Evolutionary conservation across 2,888 invertebrate species (phyloP), one percentile per base, ranked within the genome.

Genomic region (Sclerodermus sp.): DNA sequence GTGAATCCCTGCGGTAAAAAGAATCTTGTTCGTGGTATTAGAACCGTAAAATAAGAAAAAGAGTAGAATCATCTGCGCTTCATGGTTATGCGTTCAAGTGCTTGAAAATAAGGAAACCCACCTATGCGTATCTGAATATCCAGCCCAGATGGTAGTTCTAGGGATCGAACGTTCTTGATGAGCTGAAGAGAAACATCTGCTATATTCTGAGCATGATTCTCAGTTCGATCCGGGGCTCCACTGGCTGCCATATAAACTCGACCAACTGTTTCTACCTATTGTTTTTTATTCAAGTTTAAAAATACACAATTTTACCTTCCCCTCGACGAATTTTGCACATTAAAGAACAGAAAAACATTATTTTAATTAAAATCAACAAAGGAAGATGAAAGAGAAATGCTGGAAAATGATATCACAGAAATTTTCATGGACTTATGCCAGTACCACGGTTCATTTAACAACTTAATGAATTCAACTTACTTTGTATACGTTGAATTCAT

Each of bases 201-300:
- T 12, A 91, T 87, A 56, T 89, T 85, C 52, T 85, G 83, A 0
- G 92, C 90, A 76, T 95, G 93, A 13, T 84, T 78, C 1, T 85
- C 83, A 37, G 86, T 84, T 38, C 85, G 80, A 70, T 93, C 91
- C 0, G 94, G 94, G 1, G 90, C 90, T 0, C 95, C 95, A 40
- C 93, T 91, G 4, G 93, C 94, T 31, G 91, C 87, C 94, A 95
- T 94, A 76, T 95, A 95, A 42, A 88, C 86, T 74, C 88, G 89
- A n/a, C 94, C 95, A 1, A 95, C 91, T 0, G 95, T 95, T 81
- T 95, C 95, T 51, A 95, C 94, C 92, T 91, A 70, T 36, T n/a
- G n/a, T n/a, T n/a, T n/a, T n/a, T n/a, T n/a, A n/a, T n/a, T n/a
- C n/a, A n/a, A n/a, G n/a, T 66, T 61, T 42, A n/a, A n/a, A n/a